Evolutionary conservation across 2,113 vertebrate species (phyloP), one percentile per base, ranked within the genome.

Genomic region (Nycticebus coucang): DNA sequence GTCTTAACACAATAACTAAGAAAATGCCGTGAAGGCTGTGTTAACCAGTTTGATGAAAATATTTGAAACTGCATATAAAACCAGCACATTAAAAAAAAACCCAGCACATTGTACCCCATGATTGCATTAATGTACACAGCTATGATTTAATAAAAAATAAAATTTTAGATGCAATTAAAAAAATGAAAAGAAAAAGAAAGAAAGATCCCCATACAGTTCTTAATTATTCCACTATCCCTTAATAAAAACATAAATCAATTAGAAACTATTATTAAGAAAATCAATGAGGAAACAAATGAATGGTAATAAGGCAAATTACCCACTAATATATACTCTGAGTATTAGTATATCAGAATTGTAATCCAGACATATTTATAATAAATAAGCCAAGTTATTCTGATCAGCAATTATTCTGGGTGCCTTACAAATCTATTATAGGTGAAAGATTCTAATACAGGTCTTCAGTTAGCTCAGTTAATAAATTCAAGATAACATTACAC

Each of bases 201-300:
- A 9, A 50, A 10, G 45, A 81, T 33, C 15, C 26, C 4, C 11
- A 89, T 8, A 94, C 14, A 66, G 35, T 71, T 83, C 41, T 77
- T 5, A 26, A 93, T 62, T 45, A 83, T 87, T 4, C 80, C 22
- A 71, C n/a, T 26, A 64, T 72, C 30, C 68, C 45, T 89, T 96
- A 88, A 78, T 0, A 95, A n/a, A 91, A 94, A 83, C 72, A 45
- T 59, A 66, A 94, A 62, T 50, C 57, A 93, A 90, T 22, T 57
- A 92, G 26, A n/a, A 95, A 84, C 21, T n/a, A 77, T 59, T 35
- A 1, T 83, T 57, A 89, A 85, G 72, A 95, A 79, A 69, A 85
- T 37, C 59, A 81, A 69, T 35, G 28, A 91, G 19, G n/a, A 72
- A 71, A 71, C 35, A 87, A 91, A 28, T 18, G 30, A 96, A 89